Base-by-base conservation (phyloP, 1,140 invertebrate species). In the Zaprionus kolodkinae region DNA sequence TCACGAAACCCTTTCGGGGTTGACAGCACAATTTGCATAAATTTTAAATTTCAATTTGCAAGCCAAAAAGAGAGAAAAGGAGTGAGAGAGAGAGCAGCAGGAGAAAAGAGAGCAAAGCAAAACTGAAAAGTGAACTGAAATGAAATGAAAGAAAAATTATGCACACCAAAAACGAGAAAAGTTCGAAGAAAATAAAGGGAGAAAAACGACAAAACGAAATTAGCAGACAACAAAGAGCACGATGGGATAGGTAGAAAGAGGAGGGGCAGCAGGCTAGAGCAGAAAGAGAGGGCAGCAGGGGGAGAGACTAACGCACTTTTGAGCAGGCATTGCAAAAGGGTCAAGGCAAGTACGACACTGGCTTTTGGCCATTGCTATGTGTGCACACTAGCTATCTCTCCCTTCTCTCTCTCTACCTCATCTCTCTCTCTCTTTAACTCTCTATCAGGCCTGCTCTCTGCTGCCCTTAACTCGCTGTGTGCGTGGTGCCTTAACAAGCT, bases 1-100 rank as follows among this genome's bases (percentile, higher is more conserved):
- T 74, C 66, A 79, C 38, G 56, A 59, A 79, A 71, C 69, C 69
- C 72, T 62, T 73, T 70, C 59, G 55, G 75, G 72, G 71, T 78
- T 78, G 76, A 78, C 76, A 78, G 71, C 76, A 70, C 64, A 68
- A 89, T 89, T 89, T 89, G 81, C 85, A 89, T 89, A 89, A 84
- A 89, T 89, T 89, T 89, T 89, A 89, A 89, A 89, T 89, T 89
- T 89, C 85, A 89, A 89, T 89, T 89, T 89, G 85, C 85, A 81
- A 79, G 67, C 76, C 50, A 36, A 45, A 71, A 75, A 69, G 55
- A 56, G 15, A 43, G 56, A 66, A n/a, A 50, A 6, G 6, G 4
- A 21, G 45, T 21, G 45, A 4, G 17, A 6, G 17, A 17, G 17
- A 21, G 9, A 11, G 17, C 1, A 15, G 4, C 3, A 64, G 62